Evolutionary conservation across 2,888 invertebrate species (phyloP).

Genomic region (Drosophila crucigera): DNA sequence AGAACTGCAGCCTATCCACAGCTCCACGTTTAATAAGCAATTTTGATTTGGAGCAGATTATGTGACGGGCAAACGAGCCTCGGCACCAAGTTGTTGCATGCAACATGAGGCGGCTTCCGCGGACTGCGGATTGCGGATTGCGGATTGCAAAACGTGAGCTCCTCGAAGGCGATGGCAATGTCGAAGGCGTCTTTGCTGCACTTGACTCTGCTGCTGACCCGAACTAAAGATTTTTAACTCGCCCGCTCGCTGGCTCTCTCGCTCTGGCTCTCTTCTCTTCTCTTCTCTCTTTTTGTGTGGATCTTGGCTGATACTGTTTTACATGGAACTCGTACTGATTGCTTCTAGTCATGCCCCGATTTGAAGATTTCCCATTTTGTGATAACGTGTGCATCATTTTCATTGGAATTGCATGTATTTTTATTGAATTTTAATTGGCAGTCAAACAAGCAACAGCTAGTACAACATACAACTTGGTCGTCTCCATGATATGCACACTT

Average conservation of each 20-base stretch:
- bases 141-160: slow-evolving; percentile 52
- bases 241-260: slow-evolving; percentile 20
- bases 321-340: slow-evolving; percentile 84
- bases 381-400: slow-evolving; percentile 75
- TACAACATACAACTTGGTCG: slow-evolving; percentile 34
- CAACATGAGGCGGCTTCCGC: slow-evolving; percentile 58
- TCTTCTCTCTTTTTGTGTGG: slow-evolving; percentile 24
- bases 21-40: slow-evolving; percentile 83
- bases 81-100: slow-evolving; percentile 69
- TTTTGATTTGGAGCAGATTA: slow-evolving; percentile 84
- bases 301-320: slow-evolving; percentile 79
- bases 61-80: slow-evolving; percentile 72
- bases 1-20: slow-evolving; percentile 47
- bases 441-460: slow-evolving; percentile 47
- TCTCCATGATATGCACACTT: not conserved
- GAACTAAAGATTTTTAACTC: slow-evolving; percentile 61
- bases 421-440: slow-evolving; percentile 83
- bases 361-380: slow-evolving; percentile 73
- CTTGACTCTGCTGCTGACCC: slow-evolving; percentile 79
- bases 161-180: slow-evolving; percentile 16
- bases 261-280: not conserved
- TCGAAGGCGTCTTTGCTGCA: slow-evolving; percentile 51
- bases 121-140: slow-evolving; percentile 13
- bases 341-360: slow-evolving; percentile 84
- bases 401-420: slow-evolving; percentile 76